Evolutionary conservation across 2,888 invertebrate species (phyloP).

Genomic region (Erebia ligea): DNA sequence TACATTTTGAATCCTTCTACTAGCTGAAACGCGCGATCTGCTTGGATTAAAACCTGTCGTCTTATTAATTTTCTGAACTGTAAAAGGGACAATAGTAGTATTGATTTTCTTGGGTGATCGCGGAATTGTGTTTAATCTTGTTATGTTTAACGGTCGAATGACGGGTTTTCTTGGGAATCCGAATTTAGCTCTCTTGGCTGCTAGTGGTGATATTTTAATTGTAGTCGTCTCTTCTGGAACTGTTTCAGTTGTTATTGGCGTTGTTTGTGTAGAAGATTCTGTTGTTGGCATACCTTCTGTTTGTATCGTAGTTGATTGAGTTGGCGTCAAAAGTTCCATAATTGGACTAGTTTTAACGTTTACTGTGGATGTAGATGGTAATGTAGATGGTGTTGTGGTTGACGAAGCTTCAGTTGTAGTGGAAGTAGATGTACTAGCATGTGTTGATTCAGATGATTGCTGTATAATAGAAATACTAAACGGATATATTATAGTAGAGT

Average conservation of each 20-base stretch:
- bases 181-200: slow-evolving; percentile 69
- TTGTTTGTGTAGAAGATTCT: slow-evolving; percentile 45
- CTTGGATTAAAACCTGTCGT: slow-evolving; percentile 62
- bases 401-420: slow-evolving; percentile 48
- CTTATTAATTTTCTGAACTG: slow-evolving; percentile 65
- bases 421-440: slow-evolving; percentile 46
- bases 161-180: slow-evolving; percentile 70
- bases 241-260: slow-evolving; percentile 39
- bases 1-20: slow-evolving; percentile 69
- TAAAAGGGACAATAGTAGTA: slow-evolving; percentile 51
- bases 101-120: slow-evolving; percentile 61
- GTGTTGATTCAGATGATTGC: slow-evolving; percentile 40
- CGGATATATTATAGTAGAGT: slow-evolving; percentile 56
- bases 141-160: slow-evolving; percentile 63
- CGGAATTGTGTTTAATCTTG: slow-evolving; percentile 52
- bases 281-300: slow-evolving; percentile 33
- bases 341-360: slow-evolving; percentile 39
- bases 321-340: slow-evolving; percentile 42
- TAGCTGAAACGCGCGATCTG: slow-evolving; percentile 63
- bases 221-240: slow-evolving; percentile 64
- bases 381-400: slow-evolving; percentile 45
- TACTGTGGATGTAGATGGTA: slow-evolving; percentile 41
- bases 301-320: slow-evolving; percentile 26
- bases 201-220: slow-evolving; percentile 57
- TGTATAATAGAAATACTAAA: slow-evolving; percentile 55